Base-by-base conservation (phyloP, 2,888 invertebrate genomes). In the Gerris lacustris region DNA sequence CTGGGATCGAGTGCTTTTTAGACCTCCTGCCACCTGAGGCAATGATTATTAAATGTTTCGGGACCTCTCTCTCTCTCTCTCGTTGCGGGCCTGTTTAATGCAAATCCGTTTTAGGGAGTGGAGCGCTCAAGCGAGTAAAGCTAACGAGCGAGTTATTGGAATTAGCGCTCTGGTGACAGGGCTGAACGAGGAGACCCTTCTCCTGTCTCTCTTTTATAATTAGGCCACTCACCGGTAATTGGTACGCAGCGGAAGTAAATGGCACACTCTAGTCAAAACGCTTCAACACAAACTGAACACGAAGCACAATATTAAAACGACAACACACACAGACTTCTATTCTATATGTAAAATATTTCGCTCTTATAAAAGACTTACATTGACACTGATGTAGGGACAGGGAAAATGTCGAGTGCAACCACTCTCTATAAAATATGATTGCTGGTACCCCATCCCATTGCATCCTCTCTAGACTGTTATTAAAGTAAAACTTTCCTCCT, bases 41-140 rank as follows among this genome's bases (percentile, higher is more conserved):
- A 55, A 55, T 55, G 55, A 55, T 55, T 55, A 55, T 55, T 55
- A 55, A 55, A 55, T 55, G 55, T 55, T 55, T 55, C 55, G 55
- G 55, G 55, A 55, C 2, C 15, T 55, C 15, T 55, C 55, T 2
- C 55, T 55, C 55, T 55, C 55, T 9, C 55, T 55, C 55, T 55
- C 5, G 55, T 55, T 15, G 55, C 9, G 15, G 9, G 55, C 55
- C 15, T 55, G 55, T 55, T 55, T 55, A 55, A 55, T 55, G 55
- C 55, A 55, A 55, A 55, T 55, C 15, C 55, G 9, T 11, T 11
- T 11, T 55, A 55, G 55, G 55, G 55, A 55, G 55, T 11, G 15
- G 55, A 55, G 9, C 55, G 55, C 55, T 55, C 55, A 55, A 11
- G 55, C 55, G 55, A 55, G 55, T 55, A 9, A 55, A 55, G 55